Conservation (phyloP, 2,113 vertebrate species). For the human (Homo sapiens) region DNA sequence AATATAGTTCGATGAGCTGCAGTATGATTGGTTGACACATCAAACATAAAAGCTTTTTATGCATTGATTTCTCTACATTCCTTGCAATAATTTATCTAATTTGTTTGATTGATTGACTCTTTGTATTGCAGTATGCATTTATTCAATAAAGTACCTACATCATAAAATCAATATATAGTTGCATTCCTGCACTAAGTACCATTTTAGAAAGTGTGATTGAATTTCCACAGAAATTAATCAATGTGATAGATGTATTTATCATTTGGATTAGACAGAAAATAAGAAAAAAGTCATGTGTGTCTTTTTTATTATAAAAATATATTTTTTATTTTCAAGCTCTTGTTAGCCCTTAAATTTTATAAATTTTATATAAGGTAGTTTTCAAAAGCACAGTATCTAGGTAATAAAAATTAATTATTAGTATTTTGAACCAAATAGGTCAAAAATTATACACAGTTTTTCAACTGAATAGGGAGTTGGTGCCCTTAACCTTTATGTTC, state of each 20-base stretch:
- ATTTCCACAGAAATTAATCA: slow-evolving; percentile 1
- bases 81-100: slow-evolving; percentile 69
- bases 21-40: slow-evolving; percentile 57
- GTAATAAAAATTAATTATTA: neutral
- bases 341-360: neutral
- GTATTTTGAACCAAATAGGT: neutral
- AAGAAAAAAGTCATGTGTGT: slow-evolving; percentile 43
- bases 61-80: slow-evolving; percentile 66
- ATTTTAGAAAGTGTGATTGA: slow-evolving; percentile 44
- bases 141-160: slow-evolving; percentile 40
- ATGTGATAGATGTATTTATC: neutral
- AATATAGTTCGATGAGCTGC: neutral
- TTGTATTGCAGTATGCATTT: slow-evolving; percentile 59
- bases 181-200: slow-evolving; percentile 31
- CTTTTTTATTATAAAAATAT: neutral
- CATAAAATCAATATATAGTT: slow-evolving; percentile 55
- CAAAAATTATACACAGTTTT: neutral
- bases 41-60: slow-evolving; percentile 64
- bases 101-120: slow-evolving; percentile 68
- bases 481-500: neutral
- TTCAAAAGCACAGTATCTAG: neutral
- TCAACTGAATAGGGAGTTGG: neutral
- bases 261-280: neutral
- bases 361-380: neutral
- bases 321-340: neutral